Percentiles rank a stretch among this genome's conserved stretches.
phyloP scores from a whole-genome alignment of 2,888 invertebrate species.

The Hydropsyche betteni region DNA sequence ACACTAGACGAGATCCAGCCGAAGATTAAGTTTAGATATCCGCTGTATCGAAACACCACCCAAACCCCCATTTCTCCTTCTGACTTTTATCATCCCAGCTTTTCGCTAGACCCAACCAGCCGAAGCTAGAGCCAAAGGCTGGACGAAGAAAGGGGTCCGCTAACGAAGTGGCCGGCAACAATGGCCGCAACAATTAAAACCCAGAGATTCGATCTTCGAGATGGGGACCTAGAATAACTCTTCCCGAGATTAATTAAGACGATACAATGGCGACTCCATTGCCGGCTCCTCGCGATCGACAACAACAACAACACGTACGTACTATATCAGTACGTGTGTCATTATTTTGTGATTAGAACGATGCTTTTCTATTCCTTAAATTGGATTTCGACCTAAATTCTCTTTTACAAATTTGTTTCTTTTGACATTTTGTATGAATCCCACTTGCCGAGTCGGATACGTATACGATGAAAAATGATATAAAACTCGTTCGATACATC shows the following conservation, averaged over 20 bases:
- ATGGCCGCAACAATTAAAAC: slow-evolving; percentile 47
- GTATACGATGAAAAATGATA: no score
- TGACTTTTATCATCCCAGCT: slow-evolving; percentile 42
- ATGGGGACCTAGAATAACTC: slow-evolving; percentile 30
- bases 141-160: slow-evolving; percentile 34
- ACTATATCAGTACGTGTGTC: not conserved
- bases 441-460: not conserved
- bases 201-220: slow-evolving; percentile 44
- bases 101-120: not conserved
- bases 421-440: not conserved
- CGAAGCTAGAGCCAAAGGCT: slow-evolving; percentile 5
- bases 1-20: not conserved
- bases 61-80: slow-evolving; percentile 32
- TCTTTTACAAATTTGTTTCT: not conserved
- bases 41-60: not conserved
- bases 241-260: slow-evolving; percentile 31
- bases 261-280: slow-evolving; percentile 25
- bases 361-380: not conserved
- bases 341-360: slow-evolving; percentile 12
- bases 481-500: not conserved
- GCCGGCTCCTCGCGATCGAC: slow-evolving; percentile 10
- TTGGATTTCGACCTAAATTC: not conserved
- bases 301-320: not conserved
- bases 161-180: slow-evolving; percentile 48
- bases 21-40: not conserved